A percentile compares a stretch with the other conserved stretches of the same genome.
phyloP scores from a whole-genome alignment of 1,140 invertebrate genomes.

The Coptotermes formosanus region DNA sequence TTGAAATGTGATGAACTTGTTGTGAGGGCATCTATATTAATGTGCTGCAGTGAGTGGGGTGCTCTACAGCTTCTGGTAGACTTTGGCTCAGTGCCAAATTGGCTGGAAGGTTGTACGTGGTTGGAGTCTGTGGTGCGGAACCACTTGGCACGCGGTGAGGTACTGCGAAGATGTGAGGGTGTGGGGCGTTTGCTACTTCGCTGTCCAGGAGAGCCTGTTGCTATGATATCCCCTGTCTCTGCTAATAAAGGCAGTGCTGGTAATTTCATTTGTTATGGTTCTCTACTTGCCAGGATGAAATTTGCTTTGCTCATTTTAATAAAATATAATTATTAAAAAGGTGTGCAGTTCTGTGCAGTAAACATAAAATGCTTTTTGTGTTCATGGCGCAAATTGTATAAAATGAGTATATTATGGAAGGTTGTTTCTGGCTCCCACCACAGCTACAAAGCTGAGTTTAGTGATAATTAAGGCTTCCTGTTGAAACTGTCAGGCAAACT shows the following conservation, averaged over 20 bases:
- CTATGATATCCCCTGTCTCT: constrained; percentile 51
- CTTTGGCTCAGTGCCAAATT: constrained; percentile 70
- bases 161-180: constrained; percentile 66
- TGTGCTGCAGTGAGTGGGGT: constrained; percentile 57
- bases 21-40: neutral
- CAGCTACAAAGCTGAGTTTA: no score
- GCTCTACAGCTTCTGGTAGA: constrained; percentile 69
- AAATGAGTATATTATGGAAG: no score
- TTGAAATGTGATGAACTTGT: no score
- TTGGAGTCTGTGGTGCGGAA: constrained; percentile 54
- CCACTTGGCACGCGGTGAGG: constrained; percentile 61
- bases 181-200: constrained; percentile 71
- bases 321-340: no score
- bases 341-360: no score
- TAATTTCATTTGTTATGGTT: neutral
- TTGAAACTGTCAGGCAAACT: no score
- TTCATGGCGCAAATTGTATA: no score
- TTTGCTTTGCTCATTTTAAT: no score
- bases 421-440: no score
- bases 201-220: constrained; percentile 70
- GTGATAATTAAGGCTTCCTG: no score
- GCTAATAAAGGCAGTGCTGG: constrained; percentile 21
- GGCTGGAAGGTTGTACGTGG: constrained; percentile 61
- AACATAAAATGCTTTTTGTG: no score
- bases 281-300: no score